These are phyloP conservation scores for Campoletis sonorensis DNA, from an alignment of 1,140 invertebrate genomes.

Conservation along the genomic window DNA sequence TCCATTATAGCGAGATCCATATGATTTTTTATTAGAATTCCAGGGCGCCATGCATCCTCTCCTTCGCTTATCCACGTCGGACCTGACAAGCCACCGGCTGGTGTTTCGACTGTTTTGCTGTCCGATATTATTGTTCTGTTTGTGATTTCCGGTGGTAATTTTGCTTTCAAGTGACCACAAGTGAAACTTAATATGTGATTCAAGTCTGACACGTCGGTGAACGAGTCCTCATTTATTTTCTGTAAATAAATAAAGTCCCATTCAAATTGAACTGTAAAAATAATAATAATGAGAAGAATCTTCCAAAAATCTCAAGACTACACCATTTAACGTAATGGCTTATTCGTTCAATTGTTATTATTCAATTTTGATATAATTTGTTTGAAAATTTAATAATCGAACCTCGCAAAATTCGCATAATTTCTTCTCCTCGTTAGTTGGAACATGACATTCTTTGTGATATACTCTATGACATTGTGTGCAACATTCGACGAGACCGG, in stretches of 20 bases:
- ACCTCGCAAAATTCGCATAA: constrained; percentile 71
- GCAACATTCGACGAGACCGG: constrained; percentile 67
- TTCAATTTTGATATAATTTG: background rate
- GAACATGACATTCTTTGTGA: constrained; percentile 64
- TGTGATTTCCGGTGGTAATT: constrained; percentile 71
- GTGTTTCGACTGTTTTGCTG: constrained; percentile 58
- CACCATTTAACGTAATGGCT: no score
- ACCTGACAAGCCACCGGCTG: constrained; percentile 64
- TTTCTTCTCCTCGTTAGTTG: constrained; percentile 58
- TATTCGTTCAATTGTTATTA: no score
- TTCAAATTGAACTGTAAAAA: background rate
- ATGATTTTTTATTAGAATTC: constrained; percentile 70
- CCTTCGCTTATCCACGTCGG: constrained; percentile 72
- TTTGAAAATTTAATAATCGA: background rate
- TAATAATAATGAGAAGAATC: background rate
- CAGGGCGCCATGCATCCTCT: constrained; percentile 71
- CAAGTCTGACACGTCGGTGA: constrained; percentile 62
- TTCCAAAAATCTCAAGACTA: background rate
- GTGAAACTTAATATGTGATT: constrained; percentile 71
- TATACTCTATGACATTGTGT: constrained; percentile 70
- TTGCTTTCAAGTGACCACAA: constrained; percentile 72
- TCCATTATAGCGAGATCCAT: constrained; percentile 74
- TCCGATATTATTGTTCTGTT: constrained; percentile 71
- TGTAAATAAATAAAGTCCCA: constrained; percentile 45
- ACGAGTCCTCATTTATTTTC: constrained; percentile 66